Evolutionary conservation across 2,797 vertebrate genomes (phyloP).

Genomic region (Gymnopithys bicolor): DNA sequence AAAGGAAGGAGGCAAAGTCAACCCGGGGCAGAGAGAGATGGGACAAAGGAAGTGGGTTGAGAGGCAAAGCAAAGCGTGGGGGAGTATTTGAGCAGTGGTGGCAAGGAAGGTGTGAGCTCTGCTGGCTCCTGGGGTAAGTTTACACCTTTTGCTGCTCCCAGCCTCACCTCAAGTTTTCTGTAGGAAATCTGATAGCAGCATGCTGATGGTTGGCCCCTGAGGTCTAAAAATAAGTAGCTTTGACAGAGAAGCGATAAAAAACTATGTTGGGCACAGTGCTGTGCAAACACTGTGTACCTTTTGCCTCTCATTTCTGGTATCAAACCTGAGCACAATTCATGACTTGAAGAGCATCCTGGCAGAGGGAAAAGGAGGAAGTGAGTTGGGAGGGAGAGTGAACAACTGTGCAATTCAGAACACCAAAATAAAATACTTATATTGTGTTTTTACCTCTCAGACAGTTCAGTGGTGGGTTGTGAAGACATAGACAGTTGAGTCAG

Average conservation of each 20-base stretch:
- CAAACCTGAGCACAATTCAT: neutral
- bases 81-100: neutral
- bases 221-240: neutral
- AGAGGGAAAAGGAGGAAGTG: neutral
- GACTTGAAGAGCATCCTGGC: neutral
- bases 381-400: neutral
- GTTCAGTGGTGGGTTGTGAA: neutral
- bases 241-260: neutral
- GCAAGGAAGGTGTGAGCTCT: neutral
- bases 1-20: neutral
- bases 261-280: neutral
- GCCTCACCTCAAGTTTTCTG: neutral
- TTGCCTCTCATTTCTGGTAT: neutral
- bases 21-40: neutral
- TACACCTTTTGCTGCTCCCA: neutral
- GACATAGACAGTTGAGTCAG: neutral
- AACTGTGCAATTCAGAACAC: neutral
- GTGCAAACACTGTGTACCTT: neutral
- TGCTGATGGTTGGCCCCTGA: neutral
- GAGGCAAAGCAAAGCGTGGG: neutral
- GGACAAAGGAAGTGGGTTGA: neutral
- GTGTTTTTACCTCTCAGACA: neutral
- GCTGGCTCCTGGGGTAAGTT: neutral
- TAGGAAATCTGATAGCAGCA: neutral
- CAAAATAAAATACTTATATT: neutral